Conservation (phyloP, 1,140 invertebrate species). For the Leptopilina boulardi region DNA sequence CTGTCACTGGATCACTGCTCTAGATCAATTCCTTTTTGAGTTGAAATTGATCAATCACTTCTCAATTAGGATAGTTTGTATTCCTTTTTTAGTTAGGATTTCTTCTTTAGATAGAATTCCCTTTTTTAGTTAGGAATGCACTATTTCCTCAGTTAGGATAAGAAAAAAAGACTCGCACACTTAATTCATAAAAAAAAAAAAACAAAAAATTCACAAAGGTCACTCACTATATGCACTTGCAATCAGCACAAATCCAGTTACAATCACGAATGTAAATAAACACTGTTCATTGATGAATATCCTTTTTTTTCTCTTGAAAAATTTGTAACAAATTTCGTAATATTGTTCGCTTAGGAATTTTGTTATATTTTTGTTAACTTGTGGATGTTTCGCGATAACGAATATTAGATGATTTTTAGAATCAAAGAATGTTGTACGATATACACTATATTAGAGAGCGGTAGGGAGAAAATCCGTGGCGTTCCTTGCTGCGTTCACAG, state of each 20-base stretch:
- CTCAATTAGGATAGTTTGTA: no score
- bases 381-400: not conserved
- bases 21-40: no score
- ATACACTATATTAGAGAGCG: no score
- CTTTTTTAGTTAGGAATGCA: not conserved
- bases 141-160: no score
- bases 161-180: not conserved
- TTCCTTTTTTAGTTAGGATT: no score
- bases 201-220: not conserved
- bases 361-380: not conserved
- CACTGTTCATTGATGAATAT: not conserved
- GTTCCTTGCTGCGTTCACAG: slow-evolving; percentile 75
- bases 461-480: slow-evolving; percentile 59
- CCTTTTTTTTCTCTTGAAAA: not conserved
- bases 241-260: slow-evolving; percentile 18
- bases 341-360: no score
- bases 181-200: no score
- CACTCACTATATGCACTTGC: slow-evolving; percentile 36
- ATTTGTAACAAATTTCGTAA: no score
- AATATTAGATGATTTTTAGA: not conserved
- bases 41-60: no score
- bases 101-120: not conserved
- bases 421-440: not conserved
- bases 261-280: not conserved
- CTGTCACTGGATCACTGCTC: no score